Evolutionary conservation across 2,113 vertebrate species (phyloP).

Genomic region (Dascyllus trimaculatus): DNA sequence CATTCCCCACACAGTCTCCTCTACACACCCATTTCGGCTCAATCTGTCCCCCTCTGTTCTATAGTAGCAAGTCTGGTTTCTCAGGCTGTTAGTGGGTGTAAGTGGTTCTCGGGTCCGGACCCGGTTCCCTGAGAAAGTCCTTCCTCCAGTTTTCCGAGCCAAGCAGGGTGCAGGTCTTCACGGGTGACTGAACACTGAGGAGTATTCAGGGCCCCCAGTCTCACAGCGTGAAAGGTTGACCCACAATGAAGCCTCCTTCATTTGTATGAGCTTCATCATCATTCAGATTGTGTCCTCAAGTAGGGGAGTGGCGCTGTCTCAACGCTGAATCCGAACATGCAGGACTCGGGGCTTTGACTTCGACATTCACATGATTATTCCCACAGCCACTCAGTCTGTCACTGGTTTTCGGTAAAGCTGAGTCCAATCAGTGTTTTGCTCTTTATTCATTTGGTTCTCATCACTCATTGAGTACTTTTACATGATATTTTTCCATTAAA

Average conservation of each 20-base stretch:
- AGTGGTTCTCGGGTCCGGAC: constrained; percentile 34
- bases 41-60: constrained; percentile 1
- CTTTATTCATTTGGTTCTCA: constrained; percentile 1
- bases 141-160: constrained; percentile 48
- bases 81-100: constrained; percentile 32
- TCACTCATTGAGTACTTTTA: constrained; percentile 3
- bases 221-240: constrained; percentile 73
- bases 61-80: constrained; percentile 28
- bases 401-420: constrained; percentile 12
- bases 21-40: constrained; percentile 19
- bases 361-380: constrained; percentile 55
- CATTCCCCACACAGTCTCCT: constrained; percentile 14
- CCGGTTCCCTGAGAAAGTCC: constrained; percentile 77
- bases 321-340: constrained; percentile 33
- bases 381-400: constrained; percentile 56
- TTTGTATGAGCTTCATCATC: constrained; percentile 75
- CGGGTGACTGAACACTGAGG: constrained; percentile 77
- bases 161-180: constrained; percentile 73
- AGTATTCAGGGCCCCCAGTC: constrained; percentile 71
- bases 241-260: constrained; percentile 76
- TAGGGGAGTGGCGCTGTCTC: constrained; percentile 69
- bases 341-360: constrained; percentile 17
- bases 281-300: constrained; percentile 72
- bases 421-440: constrained; percentile 17
- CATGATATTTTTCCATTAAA: neutral